phyloP scores from a whole-genome alignment of 2,113 vertebrate species.

The Solenodon paradoxus region DNA sequence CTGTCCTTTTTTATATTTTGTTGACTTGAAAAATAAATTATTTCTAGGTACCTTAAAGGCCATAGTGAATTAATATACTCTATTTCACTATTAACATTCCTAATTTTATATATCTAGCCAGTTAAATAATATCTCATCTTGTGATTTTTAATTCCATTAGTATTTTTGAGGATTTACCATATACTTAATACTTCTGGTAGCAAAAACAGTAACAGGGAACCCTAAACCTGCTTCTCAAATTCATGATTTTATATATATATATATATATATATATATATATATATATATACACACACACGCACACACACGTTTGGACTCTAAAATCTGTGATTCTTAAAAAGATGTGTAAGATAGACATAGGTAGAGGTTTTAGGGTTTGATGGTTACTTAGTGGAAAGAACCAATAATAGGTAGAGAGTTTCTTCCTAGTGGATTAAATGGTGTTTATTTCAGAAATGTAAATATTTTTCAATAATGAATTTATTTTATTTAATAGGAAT shows the following conservation, averaged over 20 bases:
- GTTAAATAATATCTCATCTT: constrained; percentile 33
- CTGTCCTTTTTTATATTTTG: constrained; percentile 25
- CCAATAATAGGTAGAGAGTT: neutral
- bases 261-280: no score
- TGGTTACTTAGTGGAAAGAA: neutral
- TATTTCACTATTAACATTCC: constrained; percentile 23
- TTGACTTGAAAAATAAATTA: neutral
- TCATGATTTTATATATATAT: neutral
- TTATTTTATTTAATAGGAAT: constrained; percentile 35
- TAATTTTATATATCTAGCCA: neutral
- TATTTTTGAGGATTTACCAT: constrained; percentile 33
- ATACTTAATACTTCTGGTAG: neutral
- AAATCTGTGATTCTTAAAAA: constrained; percentile 27
- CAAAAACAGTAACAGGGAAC: neutral
- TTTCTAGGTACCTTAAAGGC: constrained; percentile 7
- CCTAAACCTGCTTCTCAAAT: constrained; percentile 14
- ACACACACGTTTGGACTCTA: constrained; percentile 24
- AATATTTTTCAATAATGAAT: neutral
- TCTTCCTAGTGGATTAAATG: constrained; percentile 14
- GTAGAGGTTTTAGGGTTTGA: neutral
- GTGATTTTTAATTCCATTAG: constrained; percentile 25
- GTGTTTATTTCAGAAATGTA: neutral
- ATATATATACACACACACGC: no score
- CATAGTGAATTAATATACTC: neutral
- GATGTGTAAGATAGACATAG: neutral